These are phyloP conservation scores for Gila robusta DNA, from an alignment of 2,797 vertebrate genomes.

Conservation along the genomic window DNA sequence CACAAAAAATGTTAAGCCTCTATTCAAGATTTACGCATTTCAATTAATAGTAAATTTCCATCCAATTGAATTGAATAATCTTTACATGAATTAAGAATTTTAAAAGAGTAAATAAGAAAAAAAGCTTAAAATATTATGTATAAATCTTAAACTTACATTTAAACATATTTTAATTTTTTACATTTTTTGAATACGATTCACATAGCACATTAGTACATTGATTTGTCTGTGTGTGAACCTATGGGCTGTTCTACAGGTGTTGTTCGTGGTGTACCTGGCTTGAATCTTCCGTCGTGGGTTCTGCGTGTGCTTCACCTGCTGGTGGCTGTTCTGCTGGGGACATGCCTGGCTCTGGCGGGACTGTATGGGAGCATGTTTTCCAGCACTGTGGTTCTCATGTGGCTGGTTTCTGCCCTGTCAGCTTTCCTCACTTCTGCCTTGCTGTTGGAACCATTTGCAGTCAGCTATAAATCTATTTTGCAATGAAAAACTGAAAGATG, in stretches of 20 bases:
- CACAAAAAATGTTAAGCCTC: no score
- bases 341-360: constrained; percentile 73
- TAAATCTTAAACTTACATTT: no score
- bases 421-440: constrained; percentile 79
- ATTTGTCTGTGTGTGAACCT: not conserved
- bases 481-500: not conserved
- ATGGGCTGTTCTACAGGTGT: constrained; percentile 70
- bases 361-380: constrained; percentile 80
- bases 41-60: no score
- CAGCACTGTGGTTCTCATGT: constrained; percentile 77
- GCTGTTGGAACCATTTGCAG: constrained; percentile 82
- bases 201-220: no score
- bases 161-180: no score
- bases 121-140: no score
- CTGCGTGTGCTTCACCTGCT: constrained; percentile 73
- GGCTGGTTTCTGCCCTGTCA: constrained; percentile 76
- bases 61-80: no score
- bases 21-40: no score
- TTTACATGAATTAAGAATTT: no score
- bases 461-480: constrained; percentile 54
- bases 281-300: constrained; percentile 76
- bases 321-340: constrained; percentile 69
- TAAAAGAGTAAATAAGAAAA: no score
- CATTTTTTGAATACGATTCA: no score
- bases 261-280: constrained; percentile 66